These are phyloP conservation scores for Patella ulyssiponensis DNA, from an alignment of 2,888 invertebrate species.

Conservation along the genomic window DNA sequence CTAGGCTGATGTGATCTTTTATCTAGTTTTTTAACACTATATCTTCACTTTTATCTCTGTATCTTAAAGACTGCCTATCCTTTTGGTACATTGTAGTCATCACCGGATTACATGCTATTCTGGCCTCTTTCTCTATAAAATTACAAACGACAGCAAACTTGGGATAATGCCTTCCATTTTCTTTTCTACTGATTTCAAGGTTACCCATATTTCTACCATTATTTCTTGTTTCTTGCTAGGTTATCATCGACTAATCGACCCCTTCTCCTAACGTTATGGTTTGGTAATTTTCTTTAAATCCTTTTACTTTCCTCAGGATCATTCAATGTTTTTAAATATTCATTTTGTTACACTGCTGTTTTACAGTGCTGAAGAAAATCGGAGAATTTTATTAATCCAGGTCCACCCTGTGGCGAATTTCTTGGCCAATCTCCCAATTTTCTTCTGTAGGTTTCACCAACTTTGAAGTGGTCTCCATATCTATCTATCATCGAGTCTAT, in stretches of 20 bases:
- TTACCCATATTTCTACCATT: neutral
- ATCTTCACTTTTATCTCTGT: too few species aligned
- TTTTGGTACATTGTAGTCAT: too few species aligned
- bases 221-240: neutral
- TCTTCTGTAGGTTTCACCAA: neutral
- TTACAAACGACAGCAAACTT: neutral
- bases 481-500: neutral
- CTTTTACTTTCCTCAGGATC: neutral
- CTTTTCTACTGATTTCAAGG: neutral
- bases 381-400: neutral
- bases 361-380: conserved; percentile 5
- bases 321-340: neutral
- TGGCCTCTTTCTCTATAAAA: conserved; percentile 1
- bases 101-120: conserved; percentile 1
- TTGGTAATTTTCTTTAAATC: neutral
- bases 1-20: too few species aligned
- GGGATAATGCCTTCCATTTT: neutral
- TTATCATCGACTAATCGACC: neutral
- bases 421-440: neutral
- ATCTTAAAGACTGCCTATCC: too few species aligned
- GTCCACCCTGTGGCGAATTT: neutral
- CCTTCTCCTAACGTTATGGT: neutral
- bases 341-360: neutral
- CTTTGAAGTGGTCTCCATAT: neutral
- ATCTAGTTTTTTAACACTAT: too few species aligned